Evolutionary conservation across 2,888 invertebrate species (phyloP).

Genomic region (Steromphala cineraria): DNA sequence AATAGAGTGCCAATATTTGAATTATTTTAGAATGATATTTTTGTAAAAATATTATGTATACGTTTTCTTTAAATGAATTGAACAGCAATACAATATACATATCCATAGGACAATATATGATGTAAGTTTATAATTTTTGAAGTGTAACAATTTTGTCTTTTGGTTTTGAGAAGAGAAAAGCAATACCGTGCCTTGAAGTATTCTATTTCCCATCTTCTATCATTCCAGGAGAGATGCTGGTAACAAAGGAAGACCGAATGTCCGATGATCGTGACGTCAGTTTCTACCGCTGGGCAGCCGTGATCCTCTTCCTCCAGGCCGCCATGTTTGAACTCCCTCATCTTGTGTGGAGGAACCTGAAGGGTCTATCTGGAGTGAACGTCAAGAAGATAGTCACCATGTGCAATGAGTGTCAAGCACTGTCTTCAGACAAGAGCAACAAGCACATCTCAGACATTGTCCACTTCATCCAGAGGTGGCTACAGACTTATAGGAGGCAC

Average conservation of each 20-base stretch:
- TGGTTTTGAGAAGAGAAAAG: too few species aligned
- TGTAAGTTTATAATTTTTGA: too few species aligned
- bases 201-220: too few species aligned
- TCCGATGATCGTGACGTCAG: slow-evolving; percentile 47
- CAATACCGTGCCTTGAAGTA: too few species aligned
- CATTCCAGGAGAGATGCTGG: slow-evolving; percentile 38
- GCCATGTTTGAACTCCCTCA: slow-evolving; percentile 76
- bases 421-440: slow-evolving; percentile 48
- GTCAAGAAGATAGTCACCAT: slow-evolving; percentile 52
- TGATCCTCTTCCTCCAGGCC: slow-evolving; percentile 75
- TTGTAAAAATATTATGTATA: too few species aligned
- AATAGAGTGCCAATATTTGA: too few species aligned
- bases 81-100: too few species aligned
- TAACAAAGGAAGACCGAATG: slow-evolving; percentile 42
- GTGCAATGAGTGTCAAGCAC: slow-evolving; percentile 49
- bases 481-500: slow-evolving; percentile 50
- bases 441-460: slow-evolving; percentile 51
- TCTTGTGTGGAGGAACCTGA: slow-evolving; percentile 75
- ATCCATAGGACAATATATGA: too few species aligned
- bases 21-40: too few species aligned
- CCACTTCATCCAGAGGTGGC: slow-evolving; percentile 53
- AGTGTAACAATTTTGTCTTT: too few species aligned
- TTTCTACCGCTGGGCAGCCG: slow-evolving; percentile 61
- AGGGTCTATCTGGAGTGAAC: slow-evolving; percentile 55
- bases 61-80: too few species aligned